Conservation (phyloP, 1,140 invertebrate species). For the Maconellicoccus hirsutus region DNA sequence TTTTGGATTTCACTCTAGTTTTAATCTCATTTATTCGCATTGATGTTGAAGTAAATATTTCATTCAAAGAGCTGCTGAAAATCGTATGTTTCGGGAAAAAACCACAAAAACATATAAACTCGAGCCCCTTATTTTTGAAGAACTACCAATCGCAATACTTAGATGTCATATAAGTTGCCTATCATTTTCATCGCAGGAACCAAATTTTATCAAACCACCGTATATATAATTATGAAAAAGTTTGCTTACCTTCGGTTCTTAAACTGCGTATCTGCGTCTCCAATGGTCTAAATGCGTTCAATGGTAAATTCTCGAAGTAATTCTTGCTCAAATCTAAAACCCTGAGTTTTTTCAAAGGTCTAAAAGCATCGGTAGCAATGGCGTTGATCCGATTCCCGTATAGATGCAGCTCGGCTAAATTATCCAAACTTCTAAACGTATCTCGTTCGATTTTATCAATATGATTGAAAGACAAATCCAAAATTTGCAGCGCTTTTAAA, state of each 20-base stretch:
- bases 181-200: too few species aligned
- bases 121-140: too few species aligned
- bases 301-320: constrained; percentile 64
- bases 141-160: too few species aligned
- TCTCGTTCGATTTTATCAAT: constrained; percentile 60
- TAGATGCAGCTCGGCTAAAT: constrained; percentile 60
- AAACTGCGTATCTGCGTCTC: constrained; percentile 69
- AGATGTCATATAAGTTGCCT: too few species aligned
- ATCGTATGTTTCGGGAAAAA: too few species aligned
- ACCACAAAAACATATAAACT: too few species aligned
- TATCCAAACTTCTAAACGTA: constrained; percentile 60
- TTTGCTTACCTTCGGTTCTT: constrained; percentile 56
- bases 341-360: constrained; percentile 60
- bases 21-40: too few species aligned
- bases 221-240: background rate
- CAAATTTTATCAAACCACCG: too few species aligned
- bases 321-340: constrained; percentile 74
- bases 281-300: constrained; percentile 59
- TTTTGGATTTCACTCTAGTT: too few species aligned
- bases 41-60: too few species aligned
- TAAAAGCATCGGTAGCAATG: constrained; percentile 65
- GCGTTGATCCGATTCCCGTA: constrained; percentile 70
- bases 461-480: constrained; percentile 75
- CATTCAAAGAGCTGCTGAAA: too few species aligned
- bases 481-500: constrained; percentile 57